Percentiles rank a stretch among this genome's conserved stretches.
Conservation (phyloP, 2,797 vertebrate genomes). For the Poliocrania exsul region DNA sequence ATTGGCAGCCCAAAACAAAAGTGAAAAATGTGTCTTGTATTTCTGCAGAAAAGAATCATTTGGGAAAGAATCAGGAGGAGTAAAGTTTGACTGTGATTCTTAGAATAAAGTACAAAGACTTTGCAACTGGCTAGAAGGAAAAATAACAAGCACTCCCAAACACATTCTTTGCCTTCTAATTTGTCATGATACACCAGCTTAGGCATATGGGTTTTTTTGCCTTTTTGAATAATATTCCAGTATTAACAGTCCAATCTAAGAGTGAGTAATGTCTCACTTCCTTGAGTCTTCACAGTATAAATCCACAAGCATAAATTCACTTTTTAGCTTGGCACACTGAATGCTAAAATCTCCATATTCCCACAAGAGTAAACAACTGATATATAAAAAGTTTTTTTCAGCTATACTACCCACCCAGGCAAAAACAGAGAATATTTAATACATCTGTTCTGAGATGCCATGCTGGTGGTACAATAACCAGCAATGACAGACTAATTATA, state of each 20-base stretch:
- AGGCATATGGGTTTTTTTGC: neutral
- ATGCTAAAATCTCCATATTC: neutral
- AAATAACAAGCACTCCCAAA: neutral
- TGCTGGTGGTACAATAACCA: neutral
- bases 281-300: slow-evolving; percentile 1
- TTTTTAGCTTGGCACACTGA: neutral
- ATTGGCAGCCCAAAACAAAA: slow-evolving; percentile 23
- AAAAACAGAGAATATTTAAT: neutral
- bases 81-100: neutral
- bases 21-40: neutral
- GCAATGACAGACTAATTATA: neutral
- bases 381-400: neutral
- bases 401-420: neutral
- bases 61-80: neutral
- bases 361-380: neutral
- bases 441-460: neutral
- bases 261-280: slow-evolving; percentile 6
- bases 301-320: neutral
- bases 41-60: slow-evolving; percentile 9
- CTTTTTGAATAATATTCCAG: slow-evolving; percentile 4
- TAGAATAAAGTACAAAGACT: neutral
- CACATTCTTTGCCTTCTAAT: neutral
- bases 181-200: neutral
- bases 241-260: neutral
- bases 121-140: neutral